These are phyloP conservation scores for Rissa tridactyla DNA, from an alignment of 2,113 vertebrate species.

Conservation along the genomic window DNA sequence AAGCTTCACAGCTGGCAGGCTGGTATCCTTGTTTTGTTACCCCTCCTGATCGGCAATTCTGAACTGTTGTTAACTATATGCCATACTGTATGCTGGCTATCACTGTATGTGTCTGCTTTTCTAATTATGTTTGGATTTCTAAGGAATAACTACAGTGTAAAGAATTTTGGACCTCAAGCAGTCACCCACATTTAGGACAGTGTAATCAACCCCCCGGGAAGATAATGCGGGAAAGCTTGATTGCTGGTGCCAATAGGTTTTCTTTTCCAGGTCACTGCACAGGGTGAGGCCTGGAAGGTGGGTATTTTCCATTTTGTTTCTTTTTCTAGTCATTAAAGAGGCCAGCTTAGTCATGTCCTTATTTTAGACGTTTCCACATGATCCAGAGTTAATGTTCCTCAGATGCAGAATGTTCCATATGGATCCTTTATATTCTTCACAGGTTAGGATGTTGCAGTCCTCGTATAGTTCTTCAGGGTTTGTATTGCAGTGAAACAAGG, in stretches of 20 bases:
- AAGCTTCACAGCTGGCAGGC: neutral
- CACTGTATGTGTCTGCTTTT: neutral
- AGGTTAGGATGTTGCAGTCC: neutral
- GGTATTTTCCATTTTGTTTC: slow-evolving; percentile 20
- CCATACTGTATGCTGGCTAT: neutral
- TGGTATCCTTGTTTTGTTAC: neutral
- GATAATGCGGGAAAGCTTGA: slow-evolving; percentile 24
- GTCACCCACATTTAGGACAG: neutral
- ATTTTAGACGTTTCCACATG: neutral
- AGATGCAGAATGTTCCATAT: neutral
- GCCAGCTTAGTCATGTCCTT: neutral
- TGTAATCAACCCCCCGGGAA: slow-evolving; percentile 1
- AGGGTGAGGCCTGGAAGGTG: neutral
- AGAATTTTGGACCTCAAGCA: neutral
- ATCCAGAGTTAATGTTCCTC: neutral
- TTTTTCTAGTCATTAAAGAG: slow-evolving; percentile 7
- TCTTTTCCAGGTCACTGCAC: slow-evolving; percentile 29
- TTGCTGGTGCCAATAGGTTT: neutral
- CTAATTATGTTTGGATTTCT: neutral
- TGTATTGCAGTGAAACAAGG: neutral
- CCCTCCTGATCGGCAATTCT: neutral
- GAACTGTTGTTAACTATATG: neutral
- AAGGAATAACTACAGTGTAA: neutral
- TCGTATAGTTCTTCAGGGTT: neutral
- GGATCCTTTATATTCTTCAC: neutral